Base-by-base conservation (phyloP, 1,140 invertebrate genomes). In the Drosophila ficusphila region DNA sequence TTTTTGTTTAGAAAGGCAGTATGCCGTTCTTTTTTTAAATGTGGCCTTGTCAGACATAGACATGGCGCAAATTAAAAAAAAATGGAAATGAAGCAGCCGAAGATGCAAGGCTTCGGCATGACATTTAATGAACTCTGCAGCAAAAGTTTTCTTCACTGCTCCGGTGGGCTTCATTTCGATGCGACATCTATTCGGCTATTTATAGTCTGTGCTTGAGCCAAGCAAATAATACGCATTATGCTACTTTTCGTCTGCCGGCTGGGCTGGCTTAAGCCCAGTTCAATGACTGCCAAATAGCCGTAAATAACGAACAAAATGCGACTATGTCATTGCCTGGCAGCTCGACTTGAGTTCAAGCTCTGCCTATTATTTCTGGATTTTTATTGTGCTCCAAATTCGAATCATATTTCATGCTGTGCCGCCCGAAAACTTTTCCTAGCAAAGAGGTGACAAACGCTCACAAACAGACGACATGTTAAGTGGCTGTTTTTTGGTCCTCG, bases 281-380 rank as follows among this genome's bases (percentile, higher is more conserved):
- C 76, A 85, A 65, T 88, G 82, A 85, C 82, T 77, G 64, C 58
- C 67, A 81, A 73, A 85, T 79, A 62, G 76, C 61, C 81, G 76
- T 81, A 69, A 79, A 86, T 73, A 86, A 81, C 62, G 52, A 61
- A 33, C 27, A 21, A 62, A 39, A 65, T 44, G 41, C 25, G 38
- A 11, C 57, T 70, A 41, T 71, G 57, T 48, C 57, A 65, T 62
- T 29, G 61, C 61, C 39, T 64, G 18, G 38, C 29, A 47, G 41
- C 41, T 23, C 16, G 57, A 16, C 60, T 67, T 51, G 14, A 21
- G 27, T 49, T 29, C 44, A 41, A 25, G 27, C 21, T 46, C 39
- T 14, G 68, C 11, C 29, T 41, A 62, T 73, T 73, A 62, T 62
- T 62, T 64, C 36, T 33, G 47, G 47, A 27, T 73, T 62, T 62